These are phyloP conservation scores for Diaperis boleti DNA, from an alignment of 2,888 invertebrate species.

Conservation along the genomic window DNA sequence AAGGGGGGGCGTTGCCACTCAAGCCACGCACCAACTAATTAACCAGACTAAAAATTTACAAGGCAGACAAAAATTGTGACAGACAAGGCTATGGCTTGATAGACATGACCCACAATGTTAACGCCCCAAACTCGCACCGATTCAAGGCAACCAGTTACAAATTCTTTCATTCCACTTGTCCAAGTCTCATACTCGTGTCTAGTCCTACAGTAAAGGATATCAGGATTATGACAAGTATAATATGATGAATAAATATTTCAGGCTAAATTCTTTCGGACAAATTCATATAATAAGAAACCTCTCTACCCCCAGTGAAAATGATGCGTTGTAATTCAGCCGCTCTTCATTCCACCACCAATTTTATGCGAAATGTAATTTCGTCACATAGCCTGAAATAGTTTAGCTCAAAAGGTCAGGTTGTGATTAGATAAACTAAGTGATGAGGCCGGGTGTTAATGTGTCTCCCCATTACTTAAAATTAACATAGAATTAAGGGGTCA, in stretches of 20 bases:
- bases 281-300: slow-evolving; percentile 59
- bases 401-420: slow-evolving; percentile 32
- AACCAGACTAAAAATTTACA: no score
- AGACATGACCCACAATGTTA: slow-evolving; percentile 66
- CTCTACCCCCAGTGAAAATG: slow-evolving; percentile 57
- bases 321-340: slow-evolving; percentile 17
- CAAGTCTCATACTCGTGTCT: slow-evolving; percentile 45
- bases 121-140: slow-evolving; percentile 60
- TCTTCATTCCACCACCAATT: slow-evolving; percentile 37
- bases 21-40: slow-evolving; percentile 56
- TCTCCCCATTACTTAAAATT: slow-evolving; percentile 3
- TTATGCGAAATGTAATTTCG: slow-evolving; percentile 30
- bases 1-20: slow-evolving; percentile 64
- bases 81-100: slow-evolving; percentile 61
- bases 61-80: neutral
- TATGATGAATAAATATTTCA: slow-evolving; percentile 59
- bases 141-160: slow-evolving; percentile 45
- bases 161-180: slow-evolving; percentile 53
- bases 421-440: slow-evolving; percentile 37
- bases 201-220: slow-evolving; percentile 56
- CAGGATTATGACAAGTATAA: slow-evolving; percentile 58
- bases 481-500: no score
- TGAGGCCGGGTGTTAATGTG: slow-evolving; percentile 15
- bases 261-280: slow-evolving; percentile 53
- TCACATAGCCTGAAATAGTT: slow-evolving; percentile 53